These are phyloP conservation scores for Zosterops borbonicus DNA, from an alignment of 2,113 vertebrate genomes.

Conservation along the genomic window DNA sequence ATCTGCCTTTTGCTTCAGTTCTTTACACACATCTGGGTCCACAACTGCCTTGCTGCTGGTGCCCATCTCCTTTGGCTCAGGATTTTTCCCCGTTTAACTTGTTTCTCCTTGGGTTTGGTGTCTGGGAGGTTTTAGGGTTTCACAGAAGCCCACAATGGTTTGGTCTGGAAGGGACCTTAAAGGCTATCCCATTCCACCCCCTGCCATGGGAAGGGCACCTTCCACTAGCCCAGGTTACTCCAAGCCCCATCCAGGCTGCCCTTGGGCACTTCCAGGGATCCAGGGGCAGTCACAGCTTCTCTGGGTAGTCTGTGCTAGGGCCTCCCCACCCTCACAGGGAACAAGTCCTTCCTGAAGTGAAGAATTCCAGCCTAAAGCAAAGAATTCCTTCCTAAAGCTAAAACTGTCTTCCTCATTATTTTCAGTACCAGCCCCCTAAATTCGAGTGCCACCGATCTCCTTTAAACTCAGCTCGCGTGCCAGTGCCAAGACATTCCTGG, in stretches of 20 bases:
- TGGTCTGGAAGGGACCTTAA: background rate
- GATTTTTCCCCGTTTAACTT: accelerated
- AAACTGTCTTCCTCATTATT: too few species aligned
- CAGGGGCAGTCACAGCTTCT: background rate
- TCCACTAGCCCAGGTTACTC: accelerated
- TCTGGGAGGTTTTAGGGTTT: background rate
- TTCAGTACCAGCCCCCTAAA: accelerated
- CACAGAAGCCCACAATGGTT: accelerated
- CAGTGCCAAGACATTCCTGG: accelerated
- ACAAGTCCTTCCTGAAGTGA: too few species aligned
- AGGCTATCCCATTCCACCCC: background rate
- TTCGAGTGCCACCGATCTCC: accelerated
- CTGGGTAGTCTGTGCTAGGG: background rate
- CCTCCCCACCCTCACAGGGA: accelerated
- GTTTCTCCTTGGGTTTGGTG: accelerated
- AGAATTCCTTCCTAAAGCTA: background rate
- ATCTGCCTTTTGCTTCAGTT: accelerated
- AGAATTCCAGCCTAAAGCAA: background rate
- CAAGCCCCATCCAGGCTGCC: accelerated
- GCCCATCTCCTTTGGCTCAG: accelerated
- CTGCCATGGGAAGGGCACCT: background rate
- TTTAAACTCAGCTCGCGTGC: accelerated
- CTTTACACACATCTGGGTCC: too few species aligned
- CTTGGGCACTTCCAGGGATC: background rate
- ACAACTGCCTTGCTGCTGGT: accelerated